phyloP scores from a whole-genome alignment of 2,888 invertebrate genomes.

The Trachelus troglodyta region DNA sequence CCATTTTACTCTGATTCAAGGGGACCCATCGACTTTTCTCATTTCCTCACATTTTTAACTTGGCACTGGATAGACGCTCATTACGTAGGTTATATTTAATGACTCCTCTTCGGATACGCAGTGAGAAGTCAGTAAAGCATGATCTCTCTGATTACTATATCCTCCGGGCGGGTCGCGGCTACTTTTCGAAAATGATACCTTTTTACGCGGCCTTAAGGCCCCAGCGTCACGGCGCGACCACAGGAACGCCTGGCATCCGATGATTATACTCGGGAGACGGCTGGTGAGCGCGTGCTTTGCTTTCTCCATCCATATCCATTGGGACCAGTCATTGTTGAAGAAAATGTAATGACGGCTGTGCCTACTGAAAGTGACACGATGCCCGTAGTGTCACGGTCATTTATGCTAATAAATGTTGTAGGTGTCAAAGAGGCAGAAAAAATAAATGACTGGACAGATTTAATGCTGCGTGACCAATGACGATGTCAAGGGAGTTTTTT shows the following conservation, averaged over 20 bases:
- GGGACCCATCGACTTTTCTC: not conserved
- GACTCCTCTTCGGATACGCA: not conserved
- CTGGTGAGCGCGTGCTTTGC: not conserved
- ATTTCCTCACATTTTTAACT: not conserved
- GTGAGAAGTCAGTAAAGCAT: not conserved
- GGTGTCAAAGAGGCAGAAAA: not conserved
- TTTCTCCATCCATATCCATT: not conserved
- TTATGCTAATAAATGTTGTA: not conserved
- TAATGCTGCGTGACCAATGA: not conserved
- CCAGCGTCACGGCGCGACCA: conserved; percentile 27
- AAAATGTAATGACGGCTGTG: not conserved
- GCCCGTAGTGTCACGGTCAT: not conserved
- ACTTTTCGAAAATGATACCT: conserved; percentile 39
- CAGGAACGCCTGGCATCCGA: conserved; percentile 44
- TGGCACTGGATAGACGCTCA: not conserved
- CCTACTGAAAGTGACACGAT: not conserved
- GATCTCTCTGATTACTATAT: not conserved
- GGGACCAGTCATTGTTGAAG: not conserved
- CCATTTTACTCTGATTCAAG: conserved; percentile 24
- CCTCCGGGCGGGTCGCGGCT: not conserved
- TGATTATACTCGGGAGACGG: conserved; percentile 32
- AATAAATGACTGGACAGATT: not conserved
- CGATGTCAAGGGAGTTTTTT: not conserved
- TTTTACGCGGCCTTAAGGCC: conserved; percentile 35
- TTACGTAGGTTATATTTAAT: not conserved